Percentiles rank a stretch among this genome's conserved stretches.
These are phyloP conservation scores for Himalopsyche anomala DNA, from an alignment of 2,888 invertebrate species.

Conservation along the genomic window DNA sequence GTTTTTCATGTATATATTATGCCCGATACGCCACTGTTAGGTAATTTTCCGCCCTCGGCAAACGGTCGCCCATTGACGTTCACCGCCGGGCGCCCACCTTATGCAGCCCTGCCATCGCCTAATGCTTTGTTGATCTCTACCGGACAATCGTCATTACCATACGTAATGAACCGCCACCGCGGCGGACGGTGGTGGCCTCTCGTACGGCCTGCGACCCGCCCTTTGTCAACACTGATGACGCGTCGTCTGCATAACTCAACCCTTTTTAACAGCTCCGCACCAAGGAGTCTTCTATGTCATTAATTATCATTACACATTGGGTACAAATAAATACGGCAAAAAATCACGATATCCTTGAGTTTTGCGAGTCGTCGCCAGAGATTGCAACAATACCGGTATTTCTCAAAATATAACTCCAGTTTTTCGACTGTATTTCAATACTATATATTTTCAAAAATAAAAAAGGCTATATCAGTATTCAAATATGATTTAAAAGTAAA, in stretches of 20 bases:
- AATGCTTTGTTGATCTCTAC: slow-evolving; percentile 35
- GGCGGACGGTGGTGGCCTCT: not conserved
- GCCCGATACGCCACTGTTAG: not conserved
- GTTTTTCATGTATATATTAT: too few relatives aligned
- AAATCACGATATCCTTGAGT: too few relatives aligned
- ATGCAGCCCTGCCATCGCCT: slow-evolving; percentile 3
- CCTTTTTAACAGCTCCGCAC: not conserved
- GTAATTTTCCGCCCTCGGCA: not conserved
- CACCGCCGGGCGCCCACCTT: not conserved
- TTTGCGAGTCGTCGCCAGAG: too few relatives aligned
- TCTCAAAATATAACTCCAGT: too few relatives aligned
- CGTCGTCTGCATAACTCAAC: slow-evolving; percentile 11
- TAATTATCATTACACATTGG: too few relatives aligned
- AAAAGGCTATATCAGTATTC: too few relatives aligned
- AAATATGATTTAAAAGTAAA: too few relatives aligned
- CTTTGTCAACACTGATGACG: slow-evolving; percentile 30
- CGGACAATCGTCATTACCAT: slow-evolving; percentile 53
- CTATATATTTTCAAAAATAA: too few relatives aligned
- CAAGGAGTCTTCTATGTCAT: not conserved
- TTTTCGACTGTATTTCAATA: too few relatives aligned
- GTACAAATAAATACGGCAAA: too few relatives aligned
- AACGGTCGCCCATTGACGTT: not conserved
- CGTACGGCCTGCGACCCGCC: slow-evolving; percentile 29
- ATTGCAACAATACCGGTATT: too few relatives aligned
- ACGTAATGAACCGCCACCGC: slow-evolving; percentile 47